Evolutionary conservation across 92 coral and sea anemone species (phyloP).

Genomic region (Meandrina meandrites): DNA sequence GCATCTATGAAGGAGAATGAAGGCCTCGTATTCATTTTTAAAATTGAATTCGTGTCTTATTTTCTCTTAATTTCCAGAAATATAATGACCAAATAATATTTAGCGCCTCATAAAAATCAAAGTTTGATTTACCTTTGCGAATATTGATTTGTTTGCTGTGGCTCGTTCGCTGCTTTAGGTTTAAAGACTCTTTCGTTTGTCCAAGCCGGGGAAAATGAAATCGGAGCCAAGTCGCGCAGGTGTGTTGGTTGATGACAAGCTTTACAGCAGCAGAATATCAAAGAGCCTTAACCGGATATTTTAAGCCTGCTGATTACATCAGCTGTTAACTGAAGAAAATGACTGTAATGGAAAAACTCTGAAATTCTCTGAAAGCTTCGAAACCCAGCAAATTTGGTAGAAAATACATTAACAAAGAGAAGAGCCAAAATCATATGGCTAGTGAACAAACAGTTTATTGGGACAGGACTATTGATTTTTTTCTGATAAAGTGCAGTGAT

Average conservation of each 20-base stretch:
- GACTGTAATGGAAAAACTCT: background rate
- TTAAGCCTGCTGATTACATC: background rate
- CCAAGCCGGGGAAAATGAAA: background rate
- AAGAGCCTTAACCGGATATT: background rate
- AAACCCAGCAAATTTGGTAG: background rate
- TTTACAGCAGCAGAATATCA: background rate
- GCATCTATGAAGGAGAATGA: background rate
- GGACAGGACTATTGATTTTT: background rate
- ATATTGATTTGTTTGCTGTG: background rate
- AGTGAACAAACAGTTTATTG: background rate
- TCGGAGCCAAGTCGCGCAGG: background rate
- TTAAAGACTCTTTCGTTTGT: background rate
- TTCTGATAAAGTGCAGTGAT: constrained; percentile 6
- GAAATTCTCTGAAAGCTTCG: background rate
- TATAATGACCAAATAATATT: background rate
- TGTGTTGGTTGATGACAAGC: background rate
- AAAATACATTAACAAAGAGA: background rate
- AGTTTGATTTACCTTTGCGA: constrained; percentile 5
- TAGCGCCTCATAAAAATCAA: background rate
- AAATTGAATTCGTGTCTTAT: background rate
- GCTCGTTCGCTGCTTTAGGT: background rate
- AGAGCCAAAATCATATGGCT: background rate
- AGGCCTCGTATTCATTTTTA: background rate
- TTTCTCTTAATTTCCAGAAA: background rate
- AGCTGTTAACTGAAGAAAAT: background rate